Evolutionary conservation across 2,888 invertebrate genomes (phyloP).

Genomic region (Aromia moschata): DNA sequence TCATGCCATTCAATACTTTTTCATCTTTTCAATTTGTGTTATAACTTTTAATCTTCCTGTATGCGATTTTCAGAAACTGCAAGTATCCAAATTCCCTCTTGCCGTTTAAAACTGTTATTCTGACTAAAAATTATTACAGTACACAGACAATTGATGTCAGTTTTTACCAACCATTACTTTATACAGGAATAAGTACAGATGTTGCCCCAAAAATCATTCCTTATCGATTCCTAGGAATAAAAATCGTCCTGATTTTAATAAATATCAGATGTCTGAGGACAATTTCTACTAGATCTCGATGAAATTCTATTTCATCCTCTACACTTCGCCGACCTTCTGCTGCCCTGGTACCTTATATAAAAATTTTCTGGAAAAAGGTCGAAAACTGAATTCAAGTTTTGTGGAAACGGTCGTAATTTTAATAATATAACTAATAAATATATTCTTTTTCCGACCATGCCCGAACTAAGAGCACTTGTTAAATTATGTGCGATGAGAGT

Average conservation of each 20-base stretch:
- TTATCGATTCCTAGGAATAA: no score
- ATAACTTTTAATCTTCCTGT: no score
- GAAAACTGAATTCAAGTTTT: constrained; percentile 65
- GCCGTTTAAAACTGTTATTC: no score
- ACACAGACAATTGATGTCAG: no score
- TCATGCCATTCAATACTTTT: no score
- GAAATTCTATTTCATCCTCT: constrained; percentile 36
- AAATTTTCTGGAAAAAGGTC: constrained; percentile 69
- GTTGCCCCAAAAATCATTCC: no score
- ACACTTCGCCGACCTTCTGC: constrained; percentile 56
- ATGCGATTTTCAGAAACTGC: no score
- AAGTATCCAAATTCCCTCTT: no score
- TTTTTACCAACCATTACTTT: no score
- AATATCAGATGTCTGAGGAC: constrained; percentile 17
- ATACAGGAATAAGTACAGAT: no score
- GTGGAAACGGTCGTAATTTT: constrained; percentile 62
- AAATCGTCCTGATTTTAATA: not conserved
- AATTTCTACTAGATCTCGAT: constrained; percentile 35
- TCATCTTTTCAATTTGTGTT: no score
- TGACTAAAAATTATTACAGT: no score
- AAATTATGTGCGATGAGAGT: not conserved
- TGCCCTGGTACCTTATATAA: constrained; percentile 68
- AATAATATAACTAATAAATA: constrained; percentile 63
- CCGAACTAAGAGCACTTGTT: not conserved
- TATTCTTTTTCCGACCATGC: constrained; percentile 37